Base-by-base conservation (phyloP, 1,140 invertebrate species). In the Orussus abietinus region DNA sequence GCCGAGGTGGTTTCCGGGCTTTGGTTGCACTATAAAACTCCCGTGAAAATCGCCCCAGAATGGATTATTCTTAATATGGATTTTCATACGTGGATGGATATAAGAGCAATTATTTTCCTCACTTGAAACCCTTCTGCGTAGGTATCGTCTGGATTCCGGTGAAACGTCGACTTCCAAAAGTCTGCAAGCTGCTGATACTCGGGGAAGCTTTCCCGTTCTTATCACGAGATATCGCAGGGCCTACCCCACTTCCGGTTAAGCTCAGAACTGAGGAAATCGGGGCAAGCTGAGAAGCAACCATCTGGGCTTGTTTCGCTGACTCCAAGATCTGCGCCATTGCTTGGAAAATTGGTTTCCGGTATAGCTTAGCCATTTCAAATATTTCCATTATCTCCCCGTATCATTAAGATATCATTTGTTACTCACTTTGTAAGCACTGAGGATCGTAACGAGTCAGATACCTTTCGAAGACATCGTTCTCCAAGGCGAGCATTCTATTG, bases 381-480 rank as follows among this genome's bases (percentile, higher is more conserved):
- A 25, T 1, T 38, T 18, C 4, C 6, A 29, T 37, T n/a, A n/a
- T n/a, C n/a, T n/a, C n/a, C n/a, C n/a, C n/a, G n/a, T n/a, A 10
- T n/a, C 18, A 30, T 26, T 6, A 29, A 21, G 14, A 15, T 36
- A 18, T 42, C 18, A 26, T 18, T 19, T 17, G 30, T 18, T 22
- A 41, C 38, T 55, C 50, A 64, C 62, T 40, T 33, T 48, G 38
- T 11, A 63, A 9, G 22, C 38, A 37, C 12, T 57, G 47, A 12
- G 64, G 57, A 50, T 60, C 47, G 11, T 53, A 26, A 25, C 55
- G 53, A 6, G 3, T 20, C 4, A 68, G 35, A 19, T 55, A 65
- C 12, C 46, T 41, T 36, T 66, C 62, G 38, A 64, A 63, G 30
- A 68, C 18, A 5, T 68, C 62, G 32, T 67, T 69, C 37, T 69